A percentile compares a stretch with the other conserved stretches of the same genome.
Evolutionary conservation across 2,888 invertebrate species (phyloP).

Genomic region (Muschampia plurimacula): DNA sequence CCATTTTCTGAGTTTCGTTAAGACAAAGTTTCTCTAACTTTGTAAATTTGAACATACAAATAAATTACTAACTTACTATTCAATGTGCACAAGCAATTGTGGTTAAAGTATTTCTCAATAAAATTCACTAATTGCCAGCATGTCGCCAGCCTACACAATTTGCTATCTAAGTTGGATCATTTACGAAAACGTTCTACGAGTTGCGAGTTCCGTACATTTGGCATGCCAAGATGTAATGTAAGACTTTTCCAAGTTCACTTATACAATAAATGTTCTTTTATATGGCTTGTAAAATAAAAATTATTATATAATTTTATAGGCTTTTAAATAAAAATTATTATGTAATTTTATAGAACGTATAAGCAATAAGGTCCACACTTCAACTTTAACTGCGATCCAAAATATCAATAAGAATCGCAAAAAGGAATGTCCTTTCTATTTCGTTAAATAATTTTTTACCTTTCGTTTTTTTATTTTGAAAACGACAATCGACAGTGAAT

Average conservation of each 20-base stretch:
- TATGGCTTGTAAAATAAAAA: too few relatives aligned
- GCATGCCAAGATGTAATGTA: not conserved
- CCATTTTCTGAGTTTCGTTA: not conserved
- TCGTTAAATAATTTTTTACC: too few relatives aligned
- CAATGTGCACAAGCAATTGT: not conserved
- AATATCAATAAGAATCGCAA: too few relatives aligned
- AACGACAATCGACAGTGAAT: too few relatives aligned
- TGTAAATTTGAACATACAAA: not conserved
- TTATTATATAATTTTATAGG: too few relatives aligned
- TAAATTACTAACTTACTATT: not conserved
- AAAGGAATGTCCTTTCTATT: too few relatives aligned
- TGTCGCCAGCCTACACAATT: slow-evolving; percentile 21
- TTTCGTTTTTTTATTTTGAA: too few relatives aligned
- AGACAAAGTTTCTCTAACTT: too few relatives aligned
- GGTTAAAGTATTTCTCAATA: slow-evolving; percentile 31
- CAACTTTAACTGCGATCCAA: too few relatives aligned
- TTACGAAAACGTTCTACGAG: slow-evolving; percentile 26
- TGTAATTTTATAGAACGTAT: too few relatives aligned
- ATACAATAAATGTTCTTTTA: not conserved
- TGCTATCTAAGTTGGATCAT: slow-evolving; percentile 32
- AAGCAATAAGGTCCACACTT: too few relatives aligned
- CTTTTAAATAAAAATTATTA: too few relatives aligned
- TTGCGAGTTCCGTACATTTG: not conserved
- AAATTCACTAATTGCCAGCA: slow-evolving; percentile 32
- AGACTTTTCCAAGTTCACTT: not conserved